Evolutionary conservation across 2,888 invertebrate species (phyloP).

Genomic region (Boloria euphrosyne): DNA sequence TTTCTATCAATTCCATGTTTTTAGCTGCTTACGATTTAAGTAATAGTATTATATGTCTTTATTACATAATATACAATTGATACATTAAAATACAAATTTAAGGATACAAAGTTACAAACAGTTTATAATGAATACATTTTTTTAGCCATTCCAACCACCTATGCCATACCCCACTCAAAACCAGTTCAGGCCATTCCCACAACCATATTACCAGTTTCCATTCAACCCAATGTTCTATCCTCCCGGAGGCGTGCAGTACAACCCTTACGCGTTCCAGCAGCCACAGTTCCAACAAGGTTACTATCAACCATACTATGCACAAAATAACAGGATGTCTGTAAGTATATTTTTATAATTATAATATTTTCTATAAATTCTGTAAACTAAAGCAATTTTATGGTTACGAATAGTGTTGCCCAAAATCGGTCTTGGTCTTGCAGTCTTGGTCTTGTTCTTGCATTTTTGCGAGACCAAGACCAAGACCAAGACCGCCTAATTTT

Average conservation of each 20-base stretch:
- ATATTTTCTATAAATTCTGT: too few relatives aligned
- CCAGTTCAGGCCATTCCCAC: slow-evolving; percentile 76
- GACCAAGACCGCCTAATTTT: too few relatives aligned
- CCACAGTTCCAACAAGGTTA: slow-evolving; percentile 56
- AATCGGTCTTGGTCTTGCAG: too few relatives aligned
- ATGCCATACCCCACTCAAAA: slow-evolving; percentile 67
- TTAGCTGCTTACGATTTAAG: too few relatives aligned
- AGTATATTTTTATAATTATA: slow-evolving; percentile 47
- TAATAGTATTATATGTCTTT: too few relatives aligned
- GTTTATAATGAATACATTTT: not conserved
- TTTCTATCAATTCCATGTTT: too few relatives aligned
- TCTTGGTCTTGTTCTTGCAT: too few relatives aligned
- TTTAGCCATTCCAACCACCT: slow-evolving; percentile 50
- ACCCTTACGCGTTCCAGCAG: slow-evolving; percentile 67
- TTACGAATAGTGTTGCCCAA: too few relatives aligned
- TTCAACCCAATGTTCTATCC: slow-evolving; percentile 72
- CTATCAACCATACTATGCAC: slow-evolving; percentile 67
- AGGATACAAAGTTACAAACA: not conserved
- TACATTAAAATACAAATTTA: not conserved
- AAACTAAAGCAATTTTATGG: too few relatives aligned
- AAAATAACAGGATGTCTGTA: slow-evolving; percentile 80
- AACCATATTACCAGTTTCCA: slow-evolving; percentile 77
- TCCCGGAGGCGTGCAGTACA: slow-evolving; percentile 59
- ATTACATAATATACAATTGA: too few relatives aligned
- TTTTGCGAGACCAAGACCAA: too few relatives aligned